Evolutionary conservation across 1,140 invertebrate species (phyloP).

Genomic region (Drosophila miranda): DNA sequence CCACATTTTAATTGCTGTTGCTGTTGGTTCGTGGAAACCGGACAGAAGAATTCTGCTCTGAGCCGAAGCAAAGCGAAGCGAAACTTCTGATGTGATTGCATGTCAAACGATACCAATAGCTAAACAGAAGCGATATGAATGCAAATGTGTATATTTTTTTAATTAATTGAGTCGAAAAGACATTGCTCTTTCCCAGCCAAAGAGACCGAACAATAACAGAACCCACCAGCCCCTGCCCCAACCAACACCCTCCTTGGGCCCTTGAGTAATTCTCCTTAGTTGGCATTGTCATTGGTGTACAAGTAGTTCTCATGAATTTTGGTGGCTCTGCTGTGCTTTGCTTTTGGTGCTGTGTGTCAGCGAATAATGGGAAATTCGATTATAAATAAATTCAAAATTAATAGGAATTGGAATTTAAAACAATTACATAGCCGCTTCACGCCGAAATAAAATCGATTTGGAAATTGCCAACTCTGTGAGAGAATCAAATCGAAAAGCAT

Average conservation of each 20-base stretch:
- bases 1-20: conserved; percentile 45
- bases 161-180: conserved; percentile 38
- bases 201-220: too few relatives aligned
- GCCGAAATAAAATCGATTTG: conserved; percentile 24
- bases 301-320: conserved; percentile 53
- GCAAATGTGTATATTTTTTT: conserved; percentile 26
- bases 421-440: conserved; percentile 20
- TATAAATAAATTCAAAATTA: conserved; percentile 64
- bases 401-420: conserved; percentile 62
- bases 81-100: conserved; percentile 19
- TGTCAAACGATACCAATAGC: conserved; percentile 26
- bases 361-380: conserved; percentile 31
- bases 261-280: conserved; percentile 20
- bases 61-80: conserved; percentile 6
- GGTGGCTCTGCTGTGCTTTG: conserved; percentile 6
- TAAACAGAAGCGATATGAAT: conserved; percentile 16
- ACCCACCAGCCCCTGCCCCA: too few relatives aligned
- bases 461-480: conserved; percentile 32
- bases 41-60: conserved; percentile 6
- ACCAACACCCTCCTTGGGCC: conserved; percentile 20
- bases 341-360: conserved; percentile 40
- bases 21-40: conserved; percentile 38
- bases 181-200: conserved; percentile 3
- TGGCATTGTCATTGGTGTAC: conserved; percentile 14
- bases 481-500: conserved; percentile 27